Conservation (phyloP, 2,113 vertebrate species). For the Orcinus orca region DNA sequence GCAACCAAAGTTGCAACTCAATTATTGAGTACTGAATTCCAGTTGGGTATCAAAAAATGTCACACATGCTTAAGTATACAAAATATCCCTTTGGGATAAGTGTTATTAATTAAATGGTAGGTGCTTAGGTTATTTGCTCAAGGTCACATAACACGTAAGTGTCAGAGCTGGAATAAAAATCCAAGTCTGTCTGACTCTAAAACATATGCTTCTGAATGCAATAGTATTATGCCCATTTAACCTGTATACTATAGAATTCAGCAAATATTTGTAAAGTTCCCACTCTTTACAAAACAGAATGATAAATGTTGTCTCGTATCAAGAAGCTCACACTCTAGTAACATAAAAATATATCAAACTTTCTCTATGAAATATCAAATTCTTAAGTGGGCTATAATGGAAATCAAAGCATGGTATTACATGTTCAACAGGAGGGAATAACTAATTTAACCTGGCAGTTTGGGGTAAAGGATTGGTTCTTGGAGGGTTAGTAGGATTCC, state of each 20-base stretch:
- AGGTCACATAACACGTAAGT: neutral
- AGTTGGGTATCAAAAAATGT: neutral
- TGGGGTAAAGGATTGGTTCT: neutral
- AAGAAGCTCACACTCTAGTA: neutral
- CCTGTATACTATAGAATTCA: neutral
- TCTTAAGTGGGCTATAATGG: neutral
- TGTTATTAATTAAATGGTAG: neutral
- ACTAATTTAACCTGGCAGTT: neutral
- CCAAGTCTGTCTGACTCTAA: neutral
- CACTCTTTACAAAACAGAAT: neutral
- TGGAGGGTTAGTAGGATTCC: neutral
- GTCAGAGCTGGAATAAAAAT: neutral
- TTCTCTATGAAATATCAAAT: neutral
- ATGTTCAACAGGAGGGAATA: neutral
- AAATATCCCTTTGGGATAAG: neutral
- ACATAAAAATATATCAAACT: neutral
- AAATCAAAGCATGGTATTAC: neutral
- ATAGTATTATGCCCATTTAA: neutral
- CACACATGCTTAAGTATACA: neutral
- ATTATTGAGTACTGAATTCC: neutral
- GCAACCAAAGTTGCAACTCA: constrained; percentile 4
- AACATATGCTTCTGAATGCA: neutral
- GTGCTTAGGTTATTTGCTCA: neutral
- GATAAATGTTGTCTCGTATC: neutral
- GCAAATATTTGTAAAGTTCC: neutral